Conservation (phyloP, 2,888 invertebrate genomes). For the Buathra laborator region DNA sequence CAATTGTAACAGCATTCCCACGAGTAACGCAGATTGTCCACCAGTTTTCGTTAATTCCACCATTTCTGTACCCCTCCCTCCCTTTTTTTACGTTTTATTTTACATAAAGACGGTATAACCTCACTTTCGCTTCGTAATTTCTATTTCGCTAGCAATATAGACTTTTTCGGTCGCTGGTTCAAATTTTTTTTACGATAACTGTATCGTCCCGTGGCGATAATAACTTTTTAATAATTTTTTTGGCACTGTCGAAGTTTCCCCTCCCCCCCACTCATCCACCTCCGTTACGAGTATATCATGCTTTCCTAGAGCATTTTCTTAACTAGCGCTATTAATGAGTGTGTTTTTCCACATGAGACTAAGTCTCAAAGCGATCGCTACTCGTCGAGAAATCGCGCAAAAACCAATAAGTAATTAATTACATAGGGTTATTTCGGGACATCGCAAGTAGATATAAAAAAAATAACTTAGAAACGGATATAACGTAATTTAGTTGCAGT, state of each 20-base stretch:
- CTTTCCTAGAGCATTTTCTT: constrained; percentile 45
- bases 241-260: not conserved
- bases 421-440: constrained; percentile 47
- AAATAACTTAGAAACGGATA: constrained; percentile 21
- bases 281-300: not conserved
- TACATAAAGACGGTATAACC: not conserved
- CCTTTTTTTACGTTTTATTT: constrained; percentile 24
- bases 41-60: constrained; percentile 29
- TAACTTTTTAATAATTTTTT: not conserved
- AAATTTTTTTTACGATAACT: not conserved
- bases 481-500: constrained; percentile 46
- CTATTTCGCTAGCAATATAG: not conserved
- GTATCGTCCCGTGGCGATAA: not conserved
- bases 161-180: not conserved
- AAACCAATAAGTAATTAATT: constrained; percentile 54
- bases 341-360: constrained; percentile 28
- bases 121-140: not conserved
- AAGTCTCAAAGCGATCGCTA: constrained; percentile 31
- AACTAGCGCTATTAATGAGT: constrained; percentile 41
- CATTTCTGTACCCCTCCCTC: not conserved
- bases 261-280: not conserved
- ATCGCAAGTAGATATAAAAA: constrained; percentile 43
- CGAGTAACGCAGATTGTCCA: constrained; percentile 43
- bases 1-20: constrained; percentile 63
- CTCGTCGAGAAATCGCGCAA: constrained; percentile 31